Evolutionary conservation across 2,797 vertebrate species (phyloP), one percentile per base, ranked within the genome.

Genomic region (Rhinatrema bivittatum): DNA sequence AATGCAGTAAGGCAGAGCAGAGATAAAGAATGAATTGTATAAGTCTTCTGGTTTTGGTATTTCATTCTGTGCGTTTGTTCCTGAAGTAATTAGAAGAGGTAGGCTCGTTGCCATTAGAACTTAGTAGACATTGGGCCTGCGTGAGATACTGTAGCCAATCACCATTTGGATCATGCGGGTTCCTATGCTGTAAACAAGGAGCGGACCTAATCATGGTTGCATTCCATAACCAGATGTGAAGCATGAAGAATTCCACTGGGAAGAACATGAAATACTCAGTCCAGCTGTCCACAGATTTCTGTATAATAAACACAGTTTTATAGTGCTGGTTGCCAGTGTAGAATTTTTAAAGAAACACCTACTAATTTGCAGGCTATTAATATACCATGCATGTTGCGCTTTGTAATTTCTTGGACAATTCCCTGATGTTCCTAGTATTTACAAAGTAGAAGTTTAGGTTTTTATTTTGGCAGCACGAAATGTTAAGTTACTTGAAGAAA

Each of bases 161-260:
- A 40, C 24, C 43, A 19, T 39, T 60, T 29, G 25, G 26, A 50
- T 52, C 44, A 11, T 16, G 53, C 48, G n/a, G 0, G 1, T 53
- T 62, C 16, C 37, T 37, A 5, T 47, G 50, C 4, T 3, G 19
- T 16, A 5, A 54, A 50, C 31, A 42, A 44, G 26, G 25, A 21
- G 32, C 33, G 56, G 20, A 10, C 34, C 32, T 22, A 33, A 28
- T 41, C 17, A 18, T 2, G 2, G 30, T 29, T 46, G 23, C 55
- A 46, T 70, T 69, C 57, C 62, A 56, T 36, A 47, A 36, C 32
- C 39, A 65, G 39, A 45, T 53, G 40, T 32, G 36, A 56, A 46
- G 57, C 46, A 29, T 41, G 47, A 42, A 38, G 48, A 62, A 54
- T 69, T 36, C 40, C 42, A 45, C 9, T 32, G 52, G 35, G 35